Base-by-base conservation (phyloP, 2,113 vertebrate species). In the Antechinus stuartii region DNA sequence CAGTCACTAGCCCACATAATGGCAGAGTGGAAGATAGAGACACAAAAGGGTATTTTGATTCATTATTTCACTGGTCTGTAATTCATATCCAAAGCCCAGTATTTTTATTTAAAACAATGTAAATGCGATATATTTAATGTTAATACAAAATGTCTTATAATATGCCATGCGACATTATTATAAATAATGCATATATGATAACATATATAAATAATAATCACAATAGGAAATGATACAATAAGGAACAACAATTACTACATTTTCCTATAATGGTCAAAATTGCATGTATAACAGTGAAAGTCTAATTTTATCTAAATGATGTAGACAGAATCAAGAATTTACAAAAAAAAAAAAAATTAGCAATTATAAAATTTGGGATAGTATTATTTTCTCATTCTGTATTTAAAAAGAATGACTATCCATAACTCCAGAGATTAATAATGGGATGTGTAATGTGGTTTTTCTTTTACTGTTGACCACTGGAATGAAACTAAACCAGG, bases 261-360 rank as follows among this genome's bases (percentile, higher is more conserved):
- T 27, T 49, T 3, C 19, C 5, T 8, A 22, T 8, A 6, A 6
- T 8, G 0, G 0, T 12, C 9, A 49, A 16, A 30, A 10, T 12
- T 8, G 46, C 0, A 1, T 3, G 14, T 12, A 16, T 14, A 2
- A 0, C 12, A 54, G 16, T 0, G 1, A 35, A 16, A 3, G 27
- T 0, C 6, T n/a, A 16, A 14, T 42, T 49, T 19, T 27, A 27
- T 9, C 14, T 91, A 25, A 27, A 12, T 2, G 19, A 5, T 14
- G 9, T 25, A 24, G 22, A 14, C 25, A 50, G 46, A 42, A 92
- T 4, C 46, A 23, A 27, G n/a, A n/a, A 11, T 35, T 25, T 26
- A n/a, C 30, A 49, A 61, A 14, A 19, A 22, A 46, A 7, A 14
- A 19, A 22, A 46, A 7, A 14, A 4, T 3, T 0, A 8, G 25